Evolutionary conservation across 2,797 vertebrate species (phyloP), one percentile per base, ranked within the genome.

Genomic region (Eulemur albifrons): DNA sequence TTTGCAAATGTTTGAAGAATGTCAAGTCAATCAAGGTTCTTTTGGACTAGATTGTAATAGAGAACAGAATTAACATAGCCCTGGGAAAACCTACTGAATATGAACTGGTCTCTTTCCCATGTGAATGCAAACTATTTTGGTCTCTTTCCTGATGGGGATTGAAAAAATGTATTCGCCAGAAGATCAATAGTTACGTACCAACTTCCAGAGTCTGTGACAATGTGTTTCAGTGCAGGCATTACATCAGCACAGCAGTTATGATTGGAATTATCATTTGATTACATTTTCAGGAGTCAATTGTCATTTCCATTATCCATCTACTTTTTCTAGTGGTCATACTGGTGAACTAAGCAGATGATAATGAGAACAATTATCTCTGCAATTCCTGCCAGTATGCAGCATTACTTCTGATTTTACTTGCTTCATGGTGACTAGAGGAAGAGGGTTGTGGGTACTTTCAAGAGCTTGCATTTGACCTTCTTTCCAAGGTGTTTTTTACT

Each of bases 1-100:
- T 89, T 86, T 86, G 57, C 80, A 89, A 88, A 84, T 90, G 50
- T 89, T 90, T 93, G 40, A 59, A 97, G 52, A 95, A 76, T 85
- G 48, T 93, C 54, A 84, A 81, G 76, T 54, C 43, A 85, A 69
- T 94, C 88, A 81, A 90, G 70, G 25, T 93, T 72, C 59, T 84
- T 89, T 67, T 88, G 79, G 82, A 88, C 43, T 48, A 14, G 9
- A 90, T n/a, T 59, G 25, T 67, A 81, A 81, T 52, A 87, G 17
- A 73, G 38, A 93, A 23, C 38, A 81, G 30, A 90, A 81, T 81
- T 92, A 93, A 43, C 67, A 81, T 85, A 76, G 4, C 59, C 76
- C 40, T 89, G 15, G 30, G 11, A 57, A 90, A 93, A 89, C 61
- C 67, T 50, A 82, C 11, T 57, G 40, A 88, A 38, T 61, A 20